Evolutionary conservation across 2,113 vertebrate genomes (phyloP), one percentile per base, ranked within the genome.

Genomic region (Mystacornis crossleyi): DNA sequence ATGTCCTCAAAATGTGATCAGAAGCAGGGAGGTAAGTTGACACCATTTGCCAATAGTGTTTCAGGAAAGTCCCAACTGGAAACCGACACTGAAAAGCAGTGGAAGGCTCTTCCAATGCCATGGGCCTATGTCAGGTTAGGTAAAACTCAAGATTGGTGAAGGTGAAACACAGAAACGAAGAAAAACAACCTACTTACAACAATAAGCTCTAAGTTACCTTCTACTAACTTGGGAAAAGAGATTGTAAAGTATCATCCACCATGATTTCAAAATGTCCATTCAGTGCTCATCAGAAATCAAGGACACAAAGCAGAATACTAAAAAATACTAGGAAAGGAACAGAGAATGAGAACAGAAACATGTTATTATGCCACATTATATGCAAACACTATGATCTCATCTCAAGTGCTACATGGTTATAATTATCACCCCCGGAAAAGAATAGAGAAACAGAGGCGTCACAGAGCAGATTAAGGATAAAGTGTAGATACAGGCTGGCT

Each of bases 361-460:
- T 36, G 28, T 66, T 87, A 78, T 62, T 89, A 84, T 47, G 40
- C 18, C 61, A 92, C 33, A 36, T 20, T 64, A 40, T 29, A 60
- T 33, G 74, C 79, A 93, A 95, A 93, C 45, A 55, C 8, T 73
- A 58, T 89, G 81, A 84, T 60, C 21, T 84, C 82, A 93, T 62
- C 69, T 79, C 6, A 45, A 87, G 26, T 47, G 74, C 43, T 79
- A 34, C 70, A 87, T 2, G 0, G 21, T 75, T 95, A 38, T 67
- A 96, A 96, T 88, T 64, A 90, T 14, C 62, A 55, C 33, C 48
- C 43, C 61, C 1, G 0, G 43, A 72, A 88, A 74, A n/a, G 12
- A 83, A 73, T 0, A 73, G 40, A 60, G 48, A 84, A 87, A 65
- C 12, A 54, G 65, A 93, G 38, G 29, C 58, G 43, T 67, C 81